These are phyloP conservation scores for Psittacara wagleri DNA, from an alignment of 2,113 vertebrate genomes.

Conservation along the genomic window DNA sequence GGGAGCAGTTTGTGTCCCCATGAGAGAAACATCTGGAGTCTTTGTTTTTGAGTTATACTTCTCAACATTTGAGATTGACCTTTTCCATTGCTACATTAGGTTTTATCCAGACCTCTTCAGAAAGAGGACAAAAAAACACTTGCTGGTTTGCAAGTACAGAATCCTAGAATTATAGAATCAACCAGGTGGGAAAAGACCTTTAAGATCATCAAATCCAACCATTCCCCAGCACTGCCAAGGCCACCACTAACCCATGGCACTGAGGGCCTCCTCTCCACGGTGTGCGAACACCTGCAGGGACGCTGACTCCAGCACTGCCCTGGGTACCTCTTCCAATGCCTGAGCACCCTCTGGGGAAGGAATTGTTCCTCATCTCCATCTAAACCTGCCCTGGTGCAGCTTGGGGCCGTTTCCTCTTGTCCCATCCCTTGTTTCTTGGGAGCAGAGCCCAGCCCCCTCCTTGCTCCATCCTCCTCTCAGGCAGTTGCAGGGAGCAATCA, in stretches of 20 bases:
- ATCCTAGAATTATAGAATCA: not conserved
- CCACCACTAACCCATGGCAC: not conserved
- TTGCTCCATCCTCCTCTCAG: no score
- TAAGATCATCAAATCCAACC: fast-evolving
- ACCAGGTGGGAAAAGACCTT: not conserved
- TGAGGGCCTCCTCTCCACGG: not conserved
- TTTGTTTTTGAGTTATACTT: conserved; percentile 23
- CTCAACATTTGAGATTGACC: conserved; percentile 2
- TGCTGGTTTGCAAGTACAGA: not conserved
- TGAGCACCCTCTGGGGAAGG: no score
- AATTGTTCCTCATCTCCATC: no score
- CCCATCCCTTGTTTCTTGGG: not conserved
- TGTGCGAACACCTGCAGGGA: not conserved
- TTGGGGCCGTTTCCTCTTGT: not conserved
- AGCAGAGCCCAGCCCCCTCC: no score
- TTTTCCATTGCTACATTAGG: conserved; percentile 22
- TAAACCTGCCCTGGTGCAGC: no score
- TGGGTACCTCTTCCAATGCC: not conserved
- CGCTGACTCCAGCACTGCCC: not conserved
- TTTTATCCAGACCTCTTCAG: not conserved
- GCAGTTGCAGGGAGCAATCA: no score
- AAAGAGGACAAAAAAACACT: fast-evolving
- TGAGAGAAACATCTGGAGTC: conserved; percentile 50
- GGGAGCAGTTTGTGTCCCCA: conserved; percentile 2
- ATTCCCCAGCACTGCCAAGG: not conserved